Percentiles rank a stretch among this genome's conserved stretches.
phyloP scores from a whole-genome alignment of 2,888 invertebrate genomes.

The Acanthococcus lagerstroemiae region DNA sequence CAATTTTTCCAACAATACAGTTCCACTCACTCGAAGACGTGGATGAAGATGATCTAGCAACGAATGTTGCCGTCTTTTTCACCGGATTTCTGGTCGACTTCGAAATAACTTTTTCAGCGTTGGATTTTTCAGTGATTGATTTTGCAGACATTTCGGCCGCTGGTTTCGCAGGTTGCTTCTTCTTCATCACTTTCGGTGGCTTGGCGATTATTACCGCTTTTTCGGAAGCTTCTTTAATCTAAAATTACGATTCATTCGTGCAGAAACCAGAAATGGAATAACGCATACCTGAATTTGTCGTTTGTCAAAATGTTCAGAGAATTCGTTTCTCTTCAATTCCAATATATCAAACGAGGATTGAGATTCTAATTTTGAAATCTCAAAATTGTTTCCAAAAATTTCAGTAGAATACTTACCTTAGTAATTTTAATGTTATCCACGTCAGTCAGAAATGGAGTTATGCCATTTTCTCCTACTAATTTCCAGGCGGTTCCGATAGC shows the following conservation, averaged over 20 bases:
- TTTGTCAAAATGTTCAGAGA: too few relatives aligned
- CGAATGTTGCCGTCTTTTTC: slow-evolving; percentile 10
- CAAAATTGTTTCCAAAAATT: too few relatives aligned
- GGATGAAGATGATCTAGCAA: slow-evolving; percentile 26
- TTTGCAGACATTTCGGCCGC: slow-evolving; percentile 31
- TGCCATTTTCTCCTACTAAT: slow-evolving; percentile 82
- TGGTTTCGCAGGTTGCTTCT: slow-evolving; percentile 43
- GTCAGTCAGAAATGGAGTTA: slow-evolving; percentile 75
- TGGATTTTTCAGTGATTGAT: slow-evolving; percentile 40
- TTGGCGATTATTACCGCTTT: slow-evolving; percentile 80
- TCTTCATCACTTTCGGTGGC: slow-evolving; percentile 51
- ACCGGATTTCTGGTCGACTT: slow-evolving; percentile 45
- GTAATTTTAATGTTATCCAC: slow-evolving; percentile 82
- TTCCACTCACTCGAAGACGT: slow-evolving; percentile 18
- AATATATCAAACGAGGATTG: slow-evolving; percentile 19
- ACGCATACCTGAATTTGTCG: too few relatives aligned
- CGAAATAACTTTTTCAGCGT: slow-evolving; percentile 45
- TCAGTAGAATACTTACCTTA: too few relatives aligned
- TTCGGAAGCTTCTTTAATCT: slow-evolving; percentile 83
- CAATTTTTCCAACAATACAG: too few relatives aligned
- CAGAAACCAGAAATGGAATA: too few relatives aligned
- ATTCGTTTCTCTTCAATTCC: too few relatives aligned
- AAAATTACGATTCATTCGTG: too few relatives aligned
- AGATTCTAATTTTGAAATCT: too few relatives aligned
- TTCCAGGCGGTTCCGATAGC: slow-evolving; percentile 91